Evolutionary conservation across 2,888 invertebrate species (phyloP).

Genomic region (Drosophila nr. medialis): DNA sequence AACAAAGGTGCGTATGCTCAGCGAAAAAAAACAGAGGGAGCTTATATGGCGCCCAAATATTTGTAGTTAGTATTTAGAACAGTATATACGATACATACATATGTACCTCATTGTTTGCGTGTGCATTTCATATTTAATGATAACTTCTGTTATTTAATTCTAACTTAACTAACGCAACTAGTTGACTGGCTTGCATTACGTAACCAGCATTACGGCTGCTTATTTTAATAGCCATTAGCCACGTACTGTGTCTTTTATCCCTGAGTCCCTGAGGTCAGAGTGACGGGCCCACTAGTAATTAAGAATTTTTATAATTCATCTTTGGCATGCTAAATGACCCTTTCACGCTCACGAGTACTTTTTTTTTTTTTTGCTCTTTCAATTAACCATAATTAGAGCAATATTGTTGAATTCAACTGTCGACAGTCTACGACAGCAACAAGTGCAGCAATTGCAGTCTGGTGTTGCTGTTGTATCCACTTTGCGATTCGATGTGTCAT

Average conservation of each 20-base stretch:
- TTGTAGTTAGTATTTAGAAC: constrained; percentile 10
- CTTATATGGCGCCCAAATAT: constrained; percentile 27
- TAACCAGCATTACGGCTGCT: constrained; percentile 43
- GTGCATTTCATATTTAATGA: constrained; percentile 16
- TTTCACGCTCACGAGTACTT: not conserved
- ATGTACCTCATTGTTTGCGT: not conserved
- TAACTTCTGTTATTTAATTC: constrained; percentile 13
- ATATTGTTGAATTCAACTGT: constrained; percentile 34
- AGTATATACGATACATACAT: not conserved
- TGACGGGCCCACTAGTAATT: constrained; percentile 56
- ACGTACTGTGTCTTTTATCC: constrained; percentile 33
- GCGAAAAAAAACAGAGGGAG: constrained; percentile 10
- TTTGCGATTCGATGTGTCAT: constrained; percentile 8
- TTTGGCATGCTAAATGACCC: constrained; percentile 56
- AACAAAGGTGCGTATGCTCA: constrained; percentile 13
- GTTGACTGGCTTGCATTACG: constrained; percentile 52
- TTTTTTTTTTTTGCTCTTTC: constrained; percentile 20
- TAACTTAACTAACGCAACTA: constrained; percentile 24
- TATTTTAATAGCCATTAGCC: constrained; percentile 56
- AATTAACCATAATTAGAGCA: constrained; percentile 61
- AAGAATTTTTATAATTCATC: constrained; percentile 56
- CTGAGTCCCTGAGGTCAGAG: constrained; percentile 51
- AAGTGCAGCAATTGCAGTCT: constrained; percentile 18
- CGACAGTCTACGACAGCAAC: constrained; percentile 15
- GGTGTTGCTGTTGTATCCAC: not conserved